Evolutionary conservation across 2,888 invertebrate species (phyloP), one percentile per base, ranked within the genome.

Genomic region (Trissoscelio sp.): DNA sequence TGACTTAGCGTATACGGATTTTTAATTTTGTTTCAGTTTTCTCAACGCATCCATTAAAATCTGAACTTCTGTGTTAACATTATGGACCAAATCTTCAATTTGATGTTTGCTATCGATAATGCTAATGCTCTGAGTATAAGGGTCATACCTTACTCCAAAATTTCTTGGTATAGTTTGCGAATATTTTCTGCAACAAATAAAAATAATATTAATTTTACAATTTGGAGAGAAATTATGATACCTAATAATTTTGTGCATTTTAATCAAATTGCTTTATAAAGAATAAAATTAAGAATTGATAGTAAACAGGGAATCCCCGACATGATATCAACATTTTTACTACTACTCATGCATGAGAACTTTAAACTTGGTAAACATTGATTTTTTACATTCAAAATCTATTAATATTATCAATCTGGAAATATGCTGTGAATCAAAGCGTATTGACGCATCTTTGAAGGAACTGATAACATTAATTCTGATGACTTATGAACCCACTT

Each of bases 91-190:
- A 83, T 95, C 95, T 84, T 96, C 94, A 84, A 99, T 95, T 92
- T 98, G 97, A 4, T 95, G 94, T 87, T 97, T 96, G 0, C 98
- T 98, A 92, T 99, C 97, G 81, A 99, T 93, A 53, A 99, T 96
- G 90, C 97, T 98, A 78, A 99, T 96, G 86, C 95, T 96, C 91
- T 98, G 97, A 0, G 99, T 99, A 92, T 99, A 99, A 0, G 99
- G 95, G 90, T 98, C 99, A 92, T 99, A 99, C 31, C 98, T 94
- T 0, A 99, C 97, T 0, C 97, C 96, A 89, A 99, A 99, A 60
- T 96, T 96, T 57, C 97, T 94, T 1, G 98, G 97, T 86, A 99
- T 98, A 0, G 96, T 96, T 83, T 96, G 94, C 0, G 99, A 96
- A 90, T 96, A 98, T 95, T 97, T 96, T 87, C 98, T 98, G 92